phyloP scores from a whole-genome alignment of 2,113 vertebrate species.

The Malurus melanocephalus region DNA sequence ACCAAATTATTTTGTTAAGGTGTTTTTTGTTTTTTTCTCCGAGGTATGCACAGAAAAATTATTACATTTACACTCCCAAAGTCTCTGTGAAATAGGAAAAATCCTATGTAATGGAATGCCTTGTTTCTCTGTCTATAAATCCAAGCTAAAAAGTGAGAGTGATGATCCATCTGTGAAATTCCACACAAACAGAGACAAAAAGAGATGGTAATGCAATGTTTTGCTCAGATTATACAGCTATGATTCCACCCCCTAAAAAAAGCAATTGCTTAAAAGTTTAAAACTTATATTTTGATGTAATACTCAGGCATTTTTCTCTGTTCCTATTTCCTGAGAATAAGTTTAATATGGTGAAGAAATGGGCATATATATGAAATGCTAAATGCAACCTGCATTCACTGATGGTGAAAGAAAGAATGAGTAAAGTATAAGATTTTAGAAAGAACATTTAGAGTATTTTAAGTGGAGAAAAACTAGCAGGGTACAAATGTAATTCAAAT shows the following conservation, averaged over 20 bases:
- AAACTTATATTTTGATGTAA: not conserved
- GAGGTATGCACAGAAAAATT: not conserved
- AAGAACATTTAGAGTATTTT: not conserved
- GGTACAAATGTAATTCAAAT: not conserved
- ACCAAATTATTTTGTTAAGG: not conserved
- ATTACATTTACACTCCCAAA: not conserved
- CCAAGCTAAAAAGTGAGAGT: not conserved
- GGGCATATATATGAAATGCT: not conserved
- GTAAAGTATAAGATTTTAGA: not conserved
- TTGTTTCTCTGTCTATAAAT: not conserved
- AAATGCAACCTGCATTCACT: not conserved
- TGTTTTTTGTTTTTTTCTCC: not conserved
- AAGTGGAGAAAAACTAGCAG: not conserved
- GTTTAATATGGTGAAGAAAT: not conserved
- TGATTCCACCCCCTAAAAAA: rapidly evolving
- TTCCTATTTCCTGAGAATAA: not conserved
- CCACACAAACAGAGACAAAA: not conserved
- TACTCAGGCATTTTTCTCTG: not conserved
- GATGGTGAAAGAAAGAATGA: not conserved
- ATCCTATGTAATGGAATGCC: not conserved
- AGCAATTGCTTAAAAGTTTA: not conserved
- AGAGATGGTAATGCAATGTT: not conserved
- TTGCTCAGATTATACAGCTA: not conserved
- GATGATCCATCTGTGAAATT: not conserved
- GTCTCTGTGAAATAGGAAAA: not conserved